Evolutionary conservation across 1,140 invertebrate species (phyloP).

Genomic region (Aphis craccivora): DNA sequence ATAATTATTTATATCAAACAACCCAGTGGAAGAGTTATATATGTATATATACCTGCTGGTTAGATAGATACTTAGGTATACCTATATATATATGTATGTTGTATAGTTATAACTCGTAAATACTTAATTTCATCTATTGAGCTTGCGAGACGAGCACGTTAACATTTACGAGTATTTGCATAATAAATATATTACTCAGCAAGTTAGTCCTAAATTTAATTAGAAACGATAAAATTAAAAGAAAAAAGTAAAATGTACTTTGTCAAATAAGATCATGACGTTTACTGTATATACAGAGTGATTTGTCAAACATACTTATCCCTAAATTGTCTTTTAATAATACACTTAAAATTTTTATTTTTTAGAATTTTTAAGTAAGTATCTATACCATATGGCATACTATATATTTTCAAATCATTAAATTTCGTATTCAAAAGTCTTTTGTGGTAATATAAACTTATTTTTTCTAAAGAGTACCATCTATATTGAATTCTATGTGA

Average conservation of each 20-base stretch:
- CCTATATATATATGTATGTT: not conserved
- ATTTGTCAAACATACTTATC: not conserved
- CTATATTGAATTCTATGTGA: not conserved
- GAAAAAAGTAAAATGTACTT: not conserved
- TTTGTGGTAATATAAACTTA: not conserved
- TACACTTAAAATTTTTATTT: not conserved
- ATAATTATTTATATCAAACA: not conserved
- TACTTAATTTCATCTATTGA: slow-evolving; percentile 37
- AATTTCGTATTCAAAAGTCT: not conserved
- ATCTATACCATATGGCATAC: no score
- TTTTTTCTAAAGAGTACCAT: not conserved
- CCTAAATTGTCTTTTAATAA: not conserved
- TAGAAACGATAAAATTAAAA: not conserved
- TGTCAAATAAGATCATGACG: not conserved
- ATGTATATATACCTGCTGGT: not conserved
- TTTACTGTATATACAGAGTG: not conserved
- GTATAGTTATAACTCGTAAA: slow-evolving; percentile 14
- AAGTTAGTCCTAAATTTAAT: not conserved
- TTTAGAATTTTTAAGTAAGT: not conserved
- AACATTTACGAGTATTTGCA: not conserved
- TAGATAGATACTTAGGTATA: not conserved
- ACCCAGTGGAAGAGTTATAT: not conserved
- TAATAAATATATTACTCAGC: not conserved
- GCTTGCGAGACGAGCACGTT: not conserved
- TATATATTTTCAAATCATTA: not conserved